Evolutionary conservation across 2,113 vertebrate genomes (phyloP).

Genomic region (Notarius lentiginosus): DNA sequence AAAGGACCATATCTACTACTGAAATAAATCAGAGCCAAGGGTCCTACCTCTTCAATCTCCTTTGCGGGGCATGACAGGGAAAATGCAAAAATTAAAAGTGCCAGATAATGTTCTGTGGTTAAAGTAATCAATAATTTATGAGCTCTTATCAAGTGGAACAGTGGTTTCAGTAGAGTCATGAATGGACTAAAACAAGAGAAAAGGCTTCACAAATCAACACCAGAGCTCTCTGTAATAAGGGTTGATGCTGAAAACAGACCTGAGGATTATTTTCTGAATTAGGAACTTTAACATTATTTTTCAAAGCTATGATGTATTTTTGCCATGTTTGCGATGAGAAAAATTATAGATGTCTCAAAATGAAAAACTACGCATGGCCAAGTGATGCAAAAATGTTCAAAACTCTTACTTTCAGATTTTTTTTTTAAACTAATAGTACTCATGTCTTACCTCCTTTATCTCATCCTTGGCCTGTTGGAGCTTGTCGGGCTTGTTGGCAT

Average conservation of each 20-base stretch:
- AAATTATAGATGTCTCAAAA: background rate
- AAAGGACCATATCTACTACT: slow-evolving; percentile 6
- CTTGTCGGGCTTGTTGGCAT: slow-evolving; percentile 95
- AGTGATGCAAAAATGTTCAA: background rate
- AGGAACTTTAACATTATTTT: background rate
- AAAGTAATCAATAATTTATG: slow-evolving; percentile 62
- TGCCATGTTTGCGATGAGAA: background rate
- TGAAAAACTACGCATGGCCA: slow-evolving; percentile 4
- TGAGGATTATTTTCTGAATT: background rate
- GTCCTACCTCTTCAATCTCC: slow-evolving; percentile 99
- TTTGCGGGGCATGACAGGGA: slow-evolving; percentile 90
- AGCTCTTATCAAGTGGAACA: slow-evolving; percentile 34
- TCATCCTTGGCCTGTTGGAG: slow-evolving; percentile 97
- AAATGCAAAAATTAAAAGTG: slow-evolving; percentile 84
- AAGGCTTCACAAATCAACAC: background rate
- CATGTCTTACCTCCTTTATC: slow-evolving; percentile 87
- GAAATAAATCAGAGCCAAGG: slow-evolving; percentile 57
- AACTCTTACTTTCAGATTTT: background rate
- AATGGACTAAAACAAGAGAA: slow-evolving; percentile 33
- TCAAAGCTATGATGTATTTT: background rate
- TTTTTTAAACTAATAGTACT: background rate
- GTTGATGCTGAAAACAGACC: slow-evolving; percentile 25
- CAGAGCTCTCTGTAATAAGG: background rate
- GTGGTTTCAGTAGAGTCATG: slow-evolving; percentile 15
- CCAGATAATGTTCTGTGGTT: slow-evolving; percentile 61